A percentile compares a stretch with the other conserved stretches of the same genome.
phyloP scores from a whole-genome alignment of 1,140 invertebrate genomes.

The Vanessa atalanta region DNA sequence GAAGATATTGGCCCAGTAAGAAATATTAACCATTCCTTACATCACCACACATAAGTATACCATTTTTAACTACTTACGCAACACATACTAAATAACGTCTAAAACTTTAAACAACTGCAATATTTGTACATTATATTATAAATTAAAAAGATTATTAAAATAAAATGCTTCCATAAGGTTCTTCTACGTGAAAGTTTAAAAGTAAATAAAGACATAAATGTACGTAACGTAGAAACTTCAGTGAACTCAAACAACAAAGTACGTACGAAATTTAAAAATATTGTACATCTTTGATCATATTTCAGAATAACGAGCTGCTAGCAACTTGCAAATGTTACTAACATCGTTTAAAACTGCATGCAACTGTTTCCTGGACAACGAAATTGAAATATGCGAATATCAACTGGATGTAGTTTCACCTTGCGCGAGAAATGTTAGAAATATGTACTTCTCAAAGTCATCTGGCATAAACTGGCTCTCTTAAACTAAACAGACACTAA shows the following conservation, averaged over 20 bases:
- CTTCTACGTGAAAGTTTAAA: not conserved
- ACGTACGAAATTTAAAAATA: conserved; percentile 12
- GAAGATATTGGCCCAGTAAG: too few relatives aligned
- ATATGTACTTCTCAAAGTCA: conserved; percentile 63
- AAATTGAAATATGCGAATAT: conserved; percentile 29
- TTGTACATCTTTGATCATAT: conserved; percentile 18
- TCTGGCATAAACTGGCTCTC: conserved; percentile 58
- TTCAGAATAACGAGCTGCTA: conserved; percentile 18
- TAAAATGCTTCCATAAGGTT: too few relatives aligned
- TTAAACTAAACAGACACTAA: conserved; percentile 65
- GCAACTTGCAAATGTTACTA: conserved; percentile 26
- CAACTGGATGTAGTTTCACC: conserved; percentile 45
- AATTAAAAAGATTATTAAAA: too few relatives aligned
- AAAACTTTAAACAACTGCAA: too few relatives aligned
- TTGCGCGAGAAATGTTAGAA: conserved; percentile 43
- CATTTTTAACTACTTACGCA: too few relatives aligned
- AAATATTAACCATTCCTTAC: too few relatives aligned
- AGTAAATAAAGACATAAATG: not conserved
- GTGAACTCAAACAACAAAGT: conserved; percentile 2
- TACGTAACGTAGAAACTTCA: not conserved
- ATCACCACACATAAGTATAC: too few relatives aligned
- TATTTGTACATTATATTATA: too few relatives aligned
- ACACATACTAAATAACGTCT: too few relatives aligned
- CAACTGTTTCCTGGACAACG: conserved; percentile 20
- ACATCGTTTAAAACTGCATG: conserved; percentile 13